A percentile compares a stretch with the other conserved stretches of the same genome.
Evolutionary conservation across 2,888 invertebrate genomes (phyloP).

Genomic region (Cheilosia scutellata): DNA sequence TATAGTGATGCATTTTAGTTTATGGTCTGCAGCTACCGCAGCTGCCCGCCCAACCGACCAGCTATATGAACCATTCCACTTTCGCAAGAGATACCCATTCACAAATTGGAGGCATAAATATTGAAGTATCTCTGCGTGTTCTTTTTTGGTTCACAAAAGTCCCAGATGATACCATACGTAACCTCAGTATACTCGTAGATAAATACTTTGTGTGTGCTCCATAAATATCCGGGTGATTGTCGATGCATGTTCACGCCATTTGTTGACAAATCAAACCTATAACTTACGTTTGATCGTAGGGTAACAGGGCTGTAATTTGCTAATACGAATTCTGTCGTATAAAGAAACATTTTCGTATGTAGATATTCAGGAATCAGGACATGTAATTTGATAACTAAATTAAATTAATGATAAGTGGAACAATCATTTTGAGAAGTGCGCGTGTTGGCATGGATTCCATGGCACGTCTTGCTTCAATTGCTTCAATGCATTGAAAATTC

Average conservation of each 20-base stretch:
- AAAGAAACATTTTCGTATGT: too few relatives aligned
- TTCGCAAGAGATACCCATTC: constrained; percentile 75
- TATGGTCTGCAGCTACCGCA: constrained; percentile 76
- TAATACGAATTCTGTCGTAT: too few relatives aligned
- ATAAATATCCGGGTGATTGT: constrained; percentile 51
- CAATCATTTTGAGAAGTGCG: too few relatives aligned
- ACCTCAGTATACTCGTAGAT: constrained; percentile 7
- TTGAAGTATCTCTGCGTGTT: constrained; percentile 55
- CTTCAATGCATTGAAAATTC: too few relatives aligned
- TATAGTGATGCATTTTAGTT: constrained; percentile 76
- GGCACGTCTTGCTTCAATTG: too few relatives aligned
- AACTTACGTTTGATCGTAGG: not conserved
- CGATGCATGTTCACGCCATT: constrained; percentile 51
- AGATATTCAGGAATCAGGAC: too few relatives aligned
- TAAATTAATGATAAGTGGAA: too few relatives aligned
- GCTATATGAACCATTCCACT: constrained; percentile 69
- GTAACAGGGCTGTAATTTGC: not conserved
- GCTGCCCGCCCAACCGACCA: constrained; percentile 72
- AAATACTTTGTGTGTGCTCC: constrained; percentile 46
- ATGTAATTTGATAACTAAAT: too few relatives aligned
- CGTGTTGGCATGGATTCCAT: too few relatives aligned
- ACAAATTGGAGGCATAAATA: constrained; percentile 75
- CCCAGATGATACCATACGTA: constrained; percentile 52
- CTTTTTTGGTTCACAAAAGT: constrained; percentile 28
- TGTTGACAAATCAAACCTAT: constrained; percentile 36